Evolutionary conservation across 2,797 vertebrate genomes (phyloP).

Genomic region (Buphagus erythrorhynchus): DNA sequence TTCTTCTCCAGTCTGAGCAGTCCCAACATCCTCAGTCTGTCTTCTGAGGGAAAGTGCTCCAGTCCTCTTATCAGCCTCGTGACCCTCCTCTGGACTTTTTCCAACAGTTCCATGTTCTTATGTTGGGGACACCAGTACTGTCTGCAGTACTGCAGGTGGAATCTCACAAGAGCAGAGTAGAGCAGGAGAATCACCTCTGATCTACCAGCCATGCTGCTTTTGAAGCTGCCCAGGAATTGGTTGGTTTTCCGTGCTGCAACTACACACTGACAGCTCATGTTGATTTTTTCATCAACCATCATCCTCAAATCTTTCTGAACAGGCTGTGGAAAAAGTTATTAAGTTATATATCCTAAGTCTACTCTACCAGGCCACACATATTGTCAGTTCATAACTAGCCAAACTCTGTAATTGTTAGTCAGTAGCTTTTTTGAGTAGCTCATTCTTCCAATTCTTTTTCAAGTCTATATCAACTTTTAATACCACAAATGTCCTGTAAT

Average conservation of each 20-base stretch:
- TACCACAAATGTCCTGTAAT: neutral
- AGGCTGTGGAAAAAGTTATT: neutral
- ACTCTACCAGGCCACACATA: neutral
- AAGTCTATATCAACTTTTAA: neutral
- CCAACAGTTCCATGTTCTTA: neutral
- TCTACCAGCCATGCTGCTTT: neutral
- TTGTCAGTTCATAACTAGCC: neutral
- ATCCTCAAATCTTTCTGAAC: neutral
- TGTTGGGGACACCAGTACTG: neutral
- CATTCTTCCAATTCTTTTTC: neutral
- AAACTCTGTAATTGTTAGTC: neutral
- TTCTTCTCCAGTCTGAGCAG: neutral
- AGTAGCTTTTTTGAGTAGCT: neutral
- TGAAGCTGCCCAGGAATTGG: neutral
- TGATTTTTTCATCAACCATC: neutral
- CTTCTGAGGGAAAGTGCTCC: neutral
- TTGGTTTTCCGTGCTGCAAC: neutral
- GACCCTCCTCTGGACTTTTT: neutral
- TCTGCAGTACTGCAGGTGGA: neutral
- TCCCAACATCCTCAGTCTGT: neutral
- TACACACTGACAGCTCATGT: neutral
- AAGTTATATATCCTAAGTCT: neutral
- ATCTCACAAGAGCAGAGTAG: neutral
- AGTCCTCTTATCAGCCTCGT: fast-evolving
- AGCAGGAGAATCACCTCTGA: neutral